These are phyloP conservation scores for Microtus obscurus DNA, from an alignment of 2,797 vertebrate species.

Conservation along the genomic window DNA sequence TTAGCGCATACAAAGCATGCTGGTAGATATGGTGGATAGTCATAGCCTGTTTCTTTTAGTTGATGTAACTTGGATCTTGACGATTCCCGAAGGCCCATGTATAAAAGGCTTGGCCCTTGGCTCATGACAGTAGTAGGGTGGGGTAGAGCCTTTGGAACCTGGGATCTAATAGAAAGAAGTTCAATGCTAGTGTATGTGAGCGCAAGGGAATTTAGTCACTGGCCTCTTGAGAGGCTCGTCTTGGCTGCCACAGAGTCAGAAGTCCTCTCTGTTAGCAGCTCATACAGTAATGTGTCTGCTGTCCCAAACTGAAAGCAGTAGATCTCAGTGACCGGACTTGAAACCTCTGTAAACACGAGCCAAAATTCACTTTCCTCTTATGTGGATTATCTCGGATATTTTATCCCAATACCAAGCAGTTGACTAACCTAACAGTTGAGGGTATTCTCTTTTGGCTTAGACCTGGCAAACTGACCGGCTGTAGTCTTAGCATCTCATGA, in stretches of 20 bases:
- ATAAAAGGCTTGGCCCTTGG: not conserved
- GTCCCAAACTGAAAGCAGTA: no score
- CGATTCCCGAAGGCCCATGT: no score
- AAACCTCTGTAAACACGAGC: not conserved
- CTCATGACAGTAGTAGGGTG: not conserved
- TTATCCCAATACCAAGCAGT: not conserved
- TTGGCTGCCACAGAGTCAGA: not conserved
- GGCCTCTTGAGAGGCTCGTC: not conserved
- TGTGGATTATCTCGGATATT: not conserved
- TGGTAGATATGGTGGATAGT: not conserved
- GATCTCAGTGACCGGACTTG: not conserved
- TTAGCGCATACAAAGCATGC: not conserved
- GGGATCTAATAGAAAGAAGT: not conserved
- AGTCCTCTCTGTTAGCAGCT: not conserved
- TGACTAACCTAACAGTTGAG: not conserved
- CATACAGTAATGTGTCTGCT: no score
- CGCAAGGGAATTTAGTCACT: no score
- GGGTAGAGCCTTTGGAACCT: not conserved
- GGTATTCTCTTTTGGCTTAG: not conserved
- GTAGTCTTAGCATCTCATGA: not conserved
- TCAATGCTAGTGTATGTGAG: not conserved
- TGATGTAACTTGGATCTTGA: no score
- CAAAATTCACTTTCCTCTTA: not conserved
- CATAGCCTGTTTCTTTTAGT: not conserved
- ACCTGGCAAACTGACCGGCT: not conserved